Base-by-base conservation (phyloP, 1,140 invertebrate genomes). In the Polyergus mexicanus region DNA sequence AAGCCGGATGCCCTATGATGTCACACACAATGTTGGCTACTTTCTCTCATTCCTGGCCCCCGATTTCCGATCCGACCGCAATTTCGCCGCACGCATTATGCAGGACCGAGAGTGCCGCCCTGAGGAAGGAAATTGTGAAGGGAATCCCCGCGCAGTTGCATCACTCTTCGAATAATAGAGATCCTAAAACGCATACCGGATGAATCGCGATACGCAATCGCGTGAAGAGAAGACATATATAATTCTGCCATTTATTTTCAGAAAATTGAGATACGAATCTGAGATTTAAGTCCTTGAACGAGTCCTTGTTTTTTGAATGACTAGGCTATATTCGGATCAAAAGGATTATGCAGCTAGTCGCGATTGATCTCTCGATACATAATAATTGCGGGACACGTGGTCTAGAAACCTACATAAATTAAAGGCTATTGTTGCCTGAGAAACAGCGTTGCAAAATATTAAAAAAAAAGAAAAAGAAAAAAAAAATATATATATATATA, bases 1-100 rank as follows among this genome's bases (percentile, higher is more conserved):
- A 92, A 92, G 89, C 75, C 81, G 89, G 86, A 90, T 65, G 28
- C 81, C 62, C 86, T 85, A 81, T 92, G 90, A 91, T 88, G 90
- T 90, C 90, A 91, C 54, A 84, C 89, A 89, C 65, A 75, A 68
- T 22, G 38, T 44, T 65, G n/a, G 32, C 69, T 89, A 74, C 89
- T 89, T 92, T 90, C 89, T 87, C 89, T 87, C 66, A 74, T 75
- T 38, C 35, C n/a, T 51, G 54, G 41, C 32, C 56, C 11, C 28
- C 62, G 81, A 84, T 77, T 63, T 75, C 47, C 72, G 72, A 77
- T 74, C 51, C 78, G 66, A n/a, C 28, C 7, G 66, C n/a, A 58
- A 44, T 60, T 72, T 72, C 51, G 51, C 19, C 19, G 22, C 3
- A 32, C 11, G 13, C 13, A 60, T 81, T 58, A 22, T 16, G 16